A percentile compares a stretch with the other conserved stretches of the same genome.
phyloP scores from a whole-genome alignment of 2,113 vertebrate species.

The Macquaria ambigua region DNA sequence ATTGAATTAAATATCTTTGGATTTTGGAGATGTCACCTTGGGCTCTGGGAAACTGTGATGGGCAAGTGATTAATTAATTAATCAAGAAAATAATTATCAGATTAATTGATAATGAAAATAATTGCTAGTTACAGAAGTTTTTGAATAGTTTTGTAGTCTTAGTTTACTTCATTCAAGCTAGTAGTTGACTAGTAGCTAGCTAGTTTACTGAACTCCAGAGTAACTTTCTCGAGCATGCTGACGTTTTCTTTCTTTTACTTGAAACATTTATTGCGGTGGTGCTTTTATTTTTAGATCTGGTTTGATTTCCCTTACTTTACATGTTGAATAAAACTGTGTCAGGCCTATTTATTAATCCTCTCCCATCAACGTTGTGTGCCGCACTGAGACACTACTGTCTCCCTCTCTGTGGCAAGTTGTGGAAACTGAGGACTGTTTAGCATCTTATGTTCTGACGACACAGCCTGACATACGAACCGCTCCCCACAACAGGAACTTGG shows the following conservation, averaged over 20 bases:
- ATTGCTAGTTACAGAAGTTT: neutral
- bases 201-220: neutral
- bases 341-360: neutral
- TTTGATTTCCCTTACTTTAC: neutral
- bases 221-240: neutral
- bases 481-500: neutral
- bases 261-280: neutral
- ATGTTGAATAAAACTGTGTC: neutral
- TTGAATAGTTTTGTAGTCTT: neutral
- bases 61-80: neutral
- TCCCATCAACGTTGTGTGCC: neutral
- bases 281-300: neutral
- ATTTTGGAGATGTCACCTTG: neutral
- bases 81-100: neutral
- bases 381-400: neutral
- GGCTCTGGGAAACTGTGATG: neutral
- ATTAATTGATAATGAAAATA: neutral
- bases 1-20: neutral
- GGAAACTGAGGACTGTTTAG: neutral
- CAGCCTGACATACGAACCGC: neutral
- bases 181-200: neutral
- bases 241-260: neutral
- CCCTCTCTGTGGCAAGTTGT: neutral
- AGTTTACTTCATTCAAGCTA: neutral
- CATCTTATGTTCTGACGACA: neutral